Evolutionary conservation across 2,888 invertebrate species (phyloP).

Genomic region (Mesochorus sp.): DNA sequence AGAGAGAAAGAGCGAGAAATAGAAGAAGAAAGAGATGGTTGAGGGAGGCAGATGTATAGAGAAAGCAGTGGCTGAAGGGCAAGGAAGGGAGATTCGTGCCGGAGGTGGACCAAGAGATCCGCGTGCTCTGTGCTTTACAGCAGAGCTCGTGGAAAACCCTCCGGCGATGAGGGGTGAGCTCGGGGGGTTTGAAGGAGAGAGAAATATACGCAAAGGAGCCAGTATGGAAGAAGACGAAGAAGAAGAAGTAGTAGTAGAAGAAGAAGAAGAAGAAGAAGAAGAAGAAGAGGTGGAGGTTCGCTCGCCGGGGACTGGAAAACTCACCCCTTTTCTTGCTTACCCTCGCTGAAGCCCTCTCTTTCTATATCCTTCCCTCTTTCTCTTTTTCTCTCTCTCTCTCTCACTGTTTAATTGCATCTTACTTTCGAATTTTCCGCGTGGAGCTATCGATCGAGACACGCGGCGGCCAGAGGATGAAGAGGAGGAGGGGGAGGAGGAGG

Average conservation of each 20-base stretch:
- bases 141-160: conserved; percentile 67
- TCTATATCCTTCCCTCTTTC: too few relatives aligned
- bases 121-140: conserved; percentile 47
- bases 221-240: conserved; percentile 57
- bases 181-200: conserved; percentile 56
- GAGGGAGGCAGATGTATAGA: conserved; percentile 48
- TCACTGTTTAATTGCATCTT: conserved; percentile 82
- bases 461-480: conserved; percentile 54
- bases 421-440: conserved; percentile 83
- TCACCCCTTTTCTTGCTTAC: conserved; percentile 82
- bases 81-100: conserved; percentile 52
- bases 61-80: conserved; percentile 51
- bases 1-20: conserved; percentile 40
- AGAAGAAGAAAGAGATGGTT: conserved; percentile 20
- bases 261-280: conserved; percentile 54
- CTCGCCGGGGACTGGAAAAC: conserved; percentile 79
- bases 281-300: conserved; percentile 52
- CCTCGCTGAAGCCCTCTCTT: conserved; percentile 70
- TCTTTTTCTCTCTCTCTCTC: conserved; percentile 58
- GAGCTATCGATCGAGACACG: conserved; percentile 82
- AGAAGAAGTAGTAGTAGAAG: conserved; percentile 61
- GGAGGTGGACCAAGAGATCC: conserved; percentile 61
- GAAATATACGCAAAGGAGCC: conserved; percentile 64
- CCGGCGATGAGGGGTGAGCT: conserved; percentile 49
- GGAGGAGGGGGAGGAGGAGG: conserved; percentile 42